Evolutionary conservation across 2,888 invertebrate species (phyloP), one percentile per base, ranked within the genome.

Genomic region (Sphinx pinastri): DNA sequence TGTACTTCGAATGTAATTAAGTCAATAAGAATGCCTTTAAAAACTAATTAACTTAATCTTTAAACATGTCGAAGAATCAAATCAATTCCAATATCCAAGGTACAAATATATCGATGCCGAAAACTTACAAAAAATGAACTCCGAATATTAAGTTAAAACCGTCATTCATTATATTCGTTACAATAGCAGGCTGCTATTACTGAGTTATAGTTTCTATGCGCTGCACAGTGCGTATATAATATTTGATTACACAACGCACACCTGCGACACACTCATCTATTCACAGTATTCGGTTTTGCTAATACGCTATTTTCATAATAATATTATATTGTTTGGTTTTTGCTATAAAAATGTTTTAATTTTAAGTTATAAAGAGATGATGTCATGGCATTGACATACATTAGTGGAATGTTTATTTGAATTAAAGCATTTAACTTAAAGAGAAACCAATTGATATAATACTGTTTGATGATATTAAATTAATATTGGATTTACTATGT

Each of bases 211-310:
- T 12, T 67, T 54, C 38, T 16, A n/a, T 52, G 11, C 47, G 0
- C 45, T 47, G 10, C 13, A 47, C 89, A 87, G 87, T 88, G 83
- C 83, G 74, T 86, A 85, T 90, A 91, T 86, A 89, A 90, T 90
- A 90, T 85, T 88, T 79, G 76, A 84, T 85, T 84, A 75, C 82
- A 79, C 80, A 84, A 84, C 76, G 73, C 72, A 76, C 86, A 86
- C 86, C 86, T 86, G 86, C 75, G 77, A 72, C 69, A 75, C 71
- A 83, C 79, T 84, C 85, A 83, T 81, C 83, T 75, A 76, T 75
- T 78, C 72, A 77, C 77, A 74, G 70, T 47, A 60, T 47, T 63
- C 16, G 55, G 19, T 55, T 55, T 19, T 19, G 12, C 11, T 55
- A 55, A 55, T 55, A 52, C 19, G 16, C 16, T 63, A 63, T 63